Evolutionary conservation across 2,797 vertebrate genomes (phyloP), one percentile per base, ranked within the genome.

Genomic region (Rhabdomys pumilio): DNA sequence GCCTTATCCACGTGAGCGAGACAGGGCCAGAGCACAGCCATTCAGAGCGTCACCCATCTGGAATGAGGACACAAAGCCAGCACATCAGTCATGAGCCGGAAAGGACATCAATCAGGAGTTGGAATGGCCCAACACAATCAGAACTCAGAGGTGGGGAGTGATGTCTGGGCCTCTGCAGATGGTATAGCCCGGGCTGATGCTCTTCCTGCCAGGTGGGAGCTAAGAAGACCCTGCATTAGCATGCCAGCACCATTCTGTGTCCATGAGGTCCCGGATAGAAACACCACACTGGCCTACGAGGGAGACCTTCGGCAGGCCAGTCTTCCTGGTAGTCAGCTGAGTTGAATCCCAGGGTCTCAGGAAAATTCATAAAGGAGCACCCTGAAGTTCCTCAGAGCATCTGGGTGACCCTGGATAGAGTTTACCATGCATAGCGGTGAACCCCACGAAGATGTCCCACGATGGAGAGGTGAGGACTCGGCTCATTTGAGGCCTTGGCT

Each of bases 251-350:
- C 65, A 31, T 73, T 65, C 47, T 63, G 67, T 34, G 4, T 8
- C 90, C 59, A 14, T 65, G 55, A 83, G 77, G 82, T 14, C 15
- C 29, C 44, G 19, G 17, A 77, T 75, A 19, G 38, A 87, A 92
- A 67, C 1, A 41, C 0, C 0, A 0, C 6, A 24, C 34, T 55
- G 29, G 11, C 57, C 57, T 19, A 3, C 0, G 1, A 50, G 22
- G 83, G 13, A 17, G 26, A 47, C 53, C 81, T 65, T 84, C 59
- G 44, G 15, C 73, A 82, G 38, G 31, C 3, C 29, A 11, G 59
- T 63, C 95, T 73, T 89, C 31, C 59, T 89, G 82, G 31, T n/a
- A 31, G 22, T n/a, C 55, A 90, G 65, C 29, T 3, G 47, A 14
- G 1, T 55, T 82, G 44, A 11, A 50, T 14, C 57, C 24, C 3